A percentile compares a stretch with the other conserved stretches of the same genome.
Evolutionary conservation across 2,113 vertebrate species (phyloP).

Genomic region (Atractosteus spatula): DNA sequence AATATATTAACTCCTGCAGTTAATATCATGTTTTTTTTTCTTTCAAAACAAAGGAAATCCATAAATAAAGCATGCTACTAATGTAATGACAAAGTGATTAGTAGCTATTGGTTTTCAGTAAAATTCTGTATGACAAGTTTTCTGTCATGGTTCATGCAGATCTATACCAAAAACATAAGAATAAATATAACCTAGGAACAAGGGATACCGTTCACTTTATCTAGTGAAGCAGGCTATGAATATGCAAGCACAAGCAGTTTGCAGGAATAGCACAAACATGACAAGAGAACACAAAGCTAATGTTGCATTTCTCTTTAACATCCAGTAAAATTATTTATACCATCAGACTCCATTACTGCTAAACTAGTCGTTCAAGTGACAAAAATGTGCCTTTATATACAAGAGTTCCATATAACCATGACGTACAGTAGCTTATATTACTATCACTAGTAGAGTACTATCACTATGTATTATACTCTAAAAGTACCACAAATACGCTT

Average conservation of each 20-base stretch:
- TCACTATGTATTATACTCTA: no score
- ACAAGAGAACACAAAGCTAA: constrained; percentile 17
- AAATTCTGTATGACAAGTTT: constrained; percentile 30
- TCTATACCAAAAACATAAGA: constrained; percentile 15
- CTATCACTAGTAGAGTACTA: no score
- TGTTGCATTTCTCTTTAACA: constrained; percentile 13
- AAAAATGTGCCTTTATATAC: constrained; percentile 15
- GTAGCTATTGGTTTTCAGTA: constrained; percentile 33
- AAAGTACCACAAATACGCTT: no score
- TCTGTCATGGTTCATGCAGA: constrained; percentile 38
- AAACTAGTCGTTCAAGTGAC: constrained; percentile 20
- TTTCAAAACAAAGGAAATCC: constrained; percentile 41
- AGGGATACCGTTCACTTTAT: constrained; percentile 19
- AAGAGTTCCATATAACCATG: background rate
- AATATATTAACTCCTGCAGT: constrained; percentile 54
- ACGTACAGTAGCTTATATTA: no score
- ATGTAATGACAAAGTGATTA: constrained; percentile 33
- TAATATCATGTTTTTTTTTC: constrained; percentile 46
- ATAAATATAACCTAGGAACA: background rate
- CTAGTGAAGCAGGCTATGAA: constrained; percentile 26
- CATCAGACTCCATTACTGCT: constrained; percentile 6
- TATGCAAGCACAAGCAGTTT: constrained; percentile 23
- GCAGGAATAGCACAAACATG: constrained; percentile 22
- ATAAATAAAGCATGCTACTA: constrained; percentile 46
- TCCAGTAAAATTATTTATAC: constrained; percentile 11